Conservation (phyloP, 2,113 vertebrate genomes). For the Amblyornis subalaris region DNA sequence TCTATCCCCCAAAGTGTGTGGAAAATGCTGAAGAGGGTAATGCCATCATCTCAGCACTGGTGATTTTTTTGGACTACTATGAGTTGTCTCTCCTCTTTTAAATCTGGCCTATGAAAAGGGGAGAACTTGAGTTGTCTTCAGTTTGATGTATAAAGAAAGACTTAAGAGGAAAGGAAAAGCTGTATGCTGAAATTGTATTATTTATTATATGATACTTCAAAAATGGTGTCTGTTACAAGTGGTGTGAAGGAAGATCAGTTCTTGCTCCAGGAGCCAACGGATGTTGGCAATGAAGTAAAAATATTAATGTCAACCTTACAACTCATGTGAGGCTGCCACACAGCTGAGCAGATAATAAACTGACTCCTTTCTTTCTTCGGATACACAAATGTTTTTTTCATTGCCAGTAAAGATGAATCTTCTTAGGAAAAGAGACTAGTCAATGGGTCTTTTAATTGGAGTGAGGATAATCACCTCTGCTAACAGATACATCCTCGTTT, state of each 20-base stretch:
- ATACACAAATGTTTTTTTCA: not conserved
- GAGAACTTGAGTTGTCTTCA: not conserved
- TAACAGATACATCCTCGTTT: not conserved
- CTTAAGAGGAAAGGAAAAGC: not conserved
- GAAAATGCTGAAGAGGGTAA: not conserved
- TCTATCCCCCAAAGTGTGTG: not conserved
- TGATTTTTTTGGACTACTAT: not conserved
- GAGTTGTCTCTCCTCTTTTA: not conserved
- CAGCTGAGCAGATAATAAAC: not conserved
- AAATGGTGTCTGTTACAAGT: not conserved
- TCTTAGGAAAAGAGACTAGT: not conserved
- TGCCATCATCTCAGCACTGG: not conserved
- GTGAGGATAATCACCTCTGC: not conserved
- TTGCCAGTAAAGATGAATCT: not conserved
- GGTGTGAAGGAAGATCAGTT: not conserved
- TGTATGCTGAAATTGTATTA: not conserved
- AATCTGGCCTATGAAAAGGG: not conserved
- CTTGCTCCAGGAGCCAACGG: not conserved
- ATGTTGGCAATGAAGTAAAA: not conserved
- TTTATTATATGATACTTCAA: not conserved
- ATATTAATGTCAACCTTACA: not conserved
- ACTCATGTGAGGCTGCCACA: not conserved
- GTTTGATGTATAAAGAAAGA: not conserved
- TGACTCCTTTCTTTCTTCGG: not conserved
- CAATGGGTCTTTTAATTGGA: not conserved